Percentiles rank a stretch among this genome's conserved stretches.
Conservation (phyloP, 1,140 invertebrate species). For the Drosophila mojavensis region DNA sequence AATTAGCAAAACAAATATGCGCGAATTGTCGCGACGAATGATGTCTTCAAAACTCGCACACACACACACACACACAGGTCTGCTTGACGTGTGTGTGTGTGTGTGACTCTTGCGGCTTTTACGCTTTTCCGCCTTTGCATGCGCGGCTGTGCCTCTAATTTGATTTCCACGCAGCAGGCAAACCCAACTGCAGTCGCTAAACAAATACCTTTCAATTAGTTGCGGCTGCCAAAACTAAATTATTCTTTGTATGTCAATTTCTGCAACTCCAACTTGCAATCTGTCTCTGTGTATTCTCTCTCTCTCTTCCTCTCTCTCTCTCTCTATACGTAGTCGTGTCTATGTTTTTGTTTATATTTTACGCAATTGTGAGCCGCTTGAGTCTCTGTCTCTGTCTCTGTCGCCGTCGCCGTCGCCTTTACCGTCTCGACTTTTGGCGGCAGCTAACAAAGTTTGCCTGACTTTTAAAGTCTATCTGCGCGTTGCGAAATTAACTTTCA, state of each 20-base stretch:
- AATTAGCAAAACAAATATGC: slow-evolving; percentile 60
- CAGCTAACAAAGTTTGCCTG: slow-evolving; percentile 35
- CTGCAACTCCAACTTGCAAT: slow-evolving; percentile 8
- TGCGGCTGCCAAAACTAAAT: slow-evolving; percentile 63
- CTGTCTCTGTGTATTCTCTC: neutral
- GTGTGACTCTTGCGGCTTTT: slow-evolving; percentile 38
- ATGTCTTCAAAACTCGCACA: slow-evolving; percentile 3
- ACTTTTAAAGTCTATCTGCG: slow-evolving; percentile 53
- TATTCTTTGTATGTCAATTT: slow-evolving; percentile 50
- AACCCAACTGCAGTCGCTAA: slow-evolving; percentile 50
- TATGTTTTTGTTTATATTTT: slow-evolving; percentile 1
- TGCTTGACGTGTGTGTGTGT: neutral
- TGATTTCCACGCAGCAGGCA: slow-evolving; percentile 42
- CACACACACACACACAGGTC: neutral
- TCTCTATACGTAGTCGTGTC: neutral
- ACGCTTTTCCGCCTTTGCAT: slow-evolving; percentile 12
- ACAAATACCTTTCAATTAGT: slow-evolving; percentile 67
- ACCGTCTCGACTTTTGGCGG: slow-evolving; percentile 47
- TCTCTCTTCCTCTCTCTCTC: no score
- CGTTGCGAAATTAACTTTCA: slow-evolving; percentile 50
- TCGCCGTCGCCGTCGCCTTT: neutral
- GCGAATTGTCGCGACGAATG: slow-evolving; percentile 31
- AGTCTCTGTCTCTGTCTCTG: no score
- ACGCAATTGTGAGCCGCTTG: slow-evolving; percentile 24
- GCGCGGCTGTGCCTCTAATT: slow-evolving; percentile 39